Base-by-base conservation (phyloP, 2,888 invertebrate genomes). In the Pecten maximus region DNA sequence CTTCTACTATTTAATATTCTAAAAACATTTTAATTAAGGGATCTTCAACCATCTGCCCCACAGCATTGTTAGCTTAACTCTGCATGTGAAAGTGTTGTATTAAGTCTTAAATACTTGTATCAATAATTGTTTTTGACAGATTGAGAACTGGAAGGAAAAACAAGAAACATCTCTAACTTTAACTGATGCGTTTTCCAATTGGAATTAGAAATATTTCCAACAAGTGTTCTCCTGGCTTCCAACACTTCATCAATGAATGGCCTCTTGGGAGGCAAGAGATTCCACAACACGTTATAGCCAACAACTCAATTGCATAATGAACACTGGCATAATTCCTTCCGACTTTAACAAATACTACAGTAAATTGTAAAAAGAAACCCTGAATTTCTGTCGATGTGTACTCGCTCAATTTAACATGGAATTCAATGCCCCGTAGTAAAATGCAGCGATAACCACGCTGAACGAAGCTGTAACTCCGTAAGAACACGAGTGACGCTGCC, bases 341-440 rank as follows among this genome's bases (percentile, higher is more conserved):
- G 60, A 60, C 23, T 60, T 60, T 74, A 35, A 74, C 74, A 74
- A 60, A 60, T 60, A 60, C 60, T 28, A 16, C 28, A 60, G 60
- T 28, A 60, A 54, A 74, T 35, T 28, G 12, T 15, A 35, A 74
- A 74, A 74, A 74, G 23, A 74, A 74, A 28, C 44, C 44, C 44
- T 8, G 50, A 0, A 74, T 28, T 74, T 74, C 74, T 35, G 74
- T 8, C 74, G 28, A 74, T 74, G 23, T 74, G 74, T 74, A 35
- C 35, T 74, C 74, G 35, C 74, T 74, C 35, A 74, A 74, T 74
- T 74, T 74, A 74, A 74, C 74, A 74, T 74, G 28, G 74, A 74
- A 74, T 74, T 8, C 74, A 74, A 74, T 74, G 74, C 35, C 74
- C 74, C 28, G 35, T 74, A 35, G 74, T 10, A 35, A 74, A 74